Evolutionary conservation across 2,113 vertebrate species (phyloP).

Genomic region (Thryonomys swinderianus): DNA sequence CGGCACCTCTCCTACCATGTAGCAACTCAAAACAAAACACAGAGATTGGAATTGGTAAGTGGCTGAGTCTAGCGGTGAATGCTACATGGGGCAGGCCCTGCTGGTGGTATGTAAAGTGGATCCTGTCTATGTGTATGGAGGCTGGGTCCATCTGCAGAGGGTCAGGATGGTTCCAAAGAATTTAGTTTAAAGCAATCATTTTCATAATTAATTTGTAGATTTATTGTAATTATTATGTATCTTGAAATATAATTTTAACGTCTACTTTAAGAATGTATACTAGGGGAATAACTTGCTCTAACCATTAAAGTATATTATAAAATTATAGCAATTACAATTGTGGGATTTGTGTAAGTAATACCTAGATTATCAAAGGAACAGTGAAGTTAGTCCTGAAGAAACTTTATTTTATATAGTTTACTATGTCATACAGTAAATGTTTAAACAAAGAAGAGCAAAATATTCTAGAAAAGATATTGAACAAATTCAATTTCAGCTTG

Average conservation of each 20-base stretch:
- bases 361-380: neutral
- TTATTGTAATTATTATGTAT: neutral
- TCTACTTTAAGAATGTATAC: conserved; percentile 1
- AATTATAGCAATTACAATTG: neutral
- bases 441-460: neutral
- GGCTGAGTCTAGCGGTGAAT: neutral
- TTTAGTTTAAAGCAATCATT: neutral
- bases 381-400: neutral
- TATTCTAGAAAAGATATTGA: neutral
- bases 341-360: neutral
- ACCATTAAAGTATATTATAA: neutral
- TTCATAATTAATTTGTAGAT: neutral
- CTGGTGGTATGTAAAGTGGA: too few relatives aligned
- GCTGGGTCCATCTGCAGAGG: neutral
- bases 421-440: neutral
- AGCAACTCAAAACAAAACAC: neutral
- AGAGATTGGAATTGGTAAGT: neutral
- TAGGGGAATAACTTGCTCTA: neutral
- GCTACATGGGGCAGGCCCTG: neutral
- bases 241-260: neutral
- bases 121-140: neutral
- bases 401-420: neutral
- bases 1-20: neutral
- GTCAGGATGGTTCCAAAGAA: neutral
- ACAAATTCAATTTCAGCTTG: neutral